Evolutionary conservation across 2,888 invertebrate genomes (phyloP), one percentile per base, ranked within the genome.

Genomic region (Tigriopus californicus): DNA sequence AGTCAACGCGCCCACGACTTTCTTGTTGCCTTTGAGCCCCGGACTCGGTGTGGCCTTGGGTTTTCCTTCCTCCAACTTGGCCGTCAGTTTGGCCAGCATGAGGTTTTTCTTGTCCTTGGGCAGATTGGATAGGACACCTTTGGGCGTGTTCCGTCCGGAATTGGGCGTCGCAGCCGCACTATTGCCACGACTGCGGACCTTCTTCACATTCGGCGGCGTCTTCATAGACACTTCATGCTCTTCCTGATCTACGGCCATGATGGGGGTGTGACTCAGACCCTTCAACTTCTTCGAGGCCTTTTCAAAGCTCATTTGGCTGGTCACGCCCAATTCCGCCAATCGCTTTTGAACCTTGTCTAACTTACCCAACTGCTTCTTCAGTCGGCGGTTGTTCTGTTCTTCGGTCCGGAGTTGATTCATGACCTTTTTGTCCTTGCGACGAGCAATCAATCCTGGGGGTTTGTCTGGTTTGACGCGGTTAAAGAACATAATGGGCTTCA

Each of bases 171-270:
- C 49, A 13, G 49, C 49, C 20, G 49, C 49, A 49, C 49, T 49
- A 22, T 49, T 49, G 49, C 20, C 20, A 5, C 49, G 15, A 49
- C 49, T 49, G 8, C 22, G 15, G 5, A 59, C 51, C 55, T 61
- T 61, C 40, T 61, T 25, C n/a, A 52, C 59, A 51, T 63, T 59
- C n/a, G 62, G 62, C 15, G 63, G 63, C 1, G 62, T 63, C 49
- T 63, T 64, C 52, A 64, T 58, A 24, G 60, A 41, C 1, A 63
- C 54, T 33, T 63, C 62, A 3, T 62, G 61, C 18, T 63, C 63
- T n/a, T 60, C 61, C 46, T 55, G 44, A 44, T 62, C 62, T 40
- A 63, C 55, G 15, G 58, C 56, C 41, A 62, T n/a, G 22, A 56
- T 41, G 20, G 56, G 56, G 11, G 42, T 42, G 15, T 18, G 20